phyloP scores from a whole-genome alignment of 1,140 invertebrate genomes.

The Chrysopa pallens region DNA sequence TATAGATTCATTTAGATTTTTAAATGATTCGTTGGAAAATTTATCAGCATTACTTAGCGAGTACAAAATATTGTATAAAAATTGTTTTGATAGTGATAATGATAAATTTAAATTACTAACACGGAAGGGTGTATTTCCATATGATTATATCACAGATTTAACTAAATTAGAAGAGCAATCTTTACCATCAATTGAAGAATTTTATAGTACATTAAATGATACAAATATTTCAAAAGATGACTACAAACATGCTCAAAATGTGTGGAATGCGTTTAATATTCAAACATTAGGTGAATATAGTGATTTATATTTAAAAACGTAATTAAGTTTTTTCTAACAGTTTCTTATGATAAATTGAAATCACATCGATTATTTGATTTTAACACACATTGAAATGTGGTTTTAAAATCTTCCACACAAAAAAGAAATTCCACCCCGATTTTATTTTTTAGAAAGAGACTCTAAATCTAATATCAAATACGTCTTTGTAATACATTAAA shows the following conservation, averaged over 20 bases:
- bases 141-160: slow-evolving; percentile 14
- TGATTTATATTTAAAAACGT: slow-evolving; percentile 25
- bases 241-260: slow-evolving; percentile 19
- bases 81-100: background rate
- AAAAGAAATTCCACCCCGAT: no score
- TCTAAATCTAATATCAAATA: no score
- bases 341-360: no score
- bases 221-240: slow-evolving; percentile 14
- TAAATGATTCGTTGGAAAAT: no score
- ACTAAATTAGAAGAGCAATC: slow-evolving; percentile 13
- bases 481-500: no score
- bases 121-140: slow-evolving; percentile 10
- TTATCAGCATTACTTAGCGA: no score
- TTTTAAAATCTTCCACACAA: no score
- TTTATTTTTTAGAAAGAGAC: no score
- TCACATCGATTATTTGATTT: no score
- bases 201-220: slow-evolving; percentile 19
- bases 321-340: no score
- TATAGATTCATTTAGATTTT: no score
- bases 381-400: background rate
- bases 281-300: slow-evolving; percentile 21
- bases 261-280: slow-evolving; percentile 21
- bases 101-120: slow-evolving; percentile 3
- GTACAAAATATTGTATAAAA: no score
- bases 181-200: slow-evolving; percentile 18